These are phyloP conservation scores for Xenus cinereus DNA, from an alignment of 2,113 vertebrate species.

Conservation along the genomic window DNA sequence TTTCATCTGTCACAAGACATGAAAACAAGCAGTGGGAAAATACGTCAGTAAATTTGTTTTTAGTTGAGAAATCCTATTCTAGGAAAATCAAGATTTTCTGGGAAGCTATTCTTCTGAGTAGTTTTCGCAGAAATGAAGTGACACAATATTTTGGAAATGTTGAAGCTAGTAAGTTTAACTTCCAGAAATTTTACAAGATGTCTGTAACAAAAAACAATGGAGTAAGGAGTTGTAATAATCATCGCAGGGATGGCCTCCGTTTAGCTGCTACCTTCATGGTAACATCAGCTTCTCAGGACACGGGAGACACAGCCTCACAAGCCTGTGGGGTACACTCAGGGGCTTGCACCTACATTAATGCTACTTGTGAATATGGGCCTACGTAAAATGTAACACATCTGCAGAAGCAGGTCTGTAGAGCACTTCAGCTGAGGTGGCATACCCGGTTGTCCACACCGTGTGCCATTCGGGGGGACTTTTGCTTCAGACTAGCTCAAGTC, in stretches of 20 bases:
- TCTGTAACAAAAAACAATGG: not conserved
- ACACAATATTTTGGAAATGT: not conserved
- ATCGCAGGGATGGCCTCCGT: rapidly evolving
- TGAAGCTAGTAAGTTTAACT: not conserved
- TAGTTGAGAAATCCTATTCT: not conserved
- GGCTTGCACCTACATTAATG: not conserved
- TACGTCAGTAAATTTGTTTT: not conserved
- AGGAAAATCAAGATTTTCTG: not conserved
- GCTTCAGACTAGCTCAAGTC: not conserved
- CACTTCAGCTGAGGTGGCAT: not conserved
- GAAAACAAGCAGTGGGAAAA: not conserved
- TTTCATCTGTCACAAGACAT: not conserved
- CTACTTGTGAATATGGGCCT: not conserved
- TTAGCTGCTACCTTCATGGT: not conserved
- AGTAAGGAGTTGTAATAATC: not conserved
- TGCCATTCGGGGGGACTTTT: not conserved
- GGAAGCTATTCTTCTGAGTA: not conserved
- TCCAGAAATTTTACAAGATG: not conserved
- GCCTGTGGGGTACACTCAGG: not conserved
- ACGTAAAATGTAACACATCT: too few species aligned
- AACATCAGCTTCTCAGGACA: not conserved
- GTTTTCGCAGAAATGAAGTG: not conserved
- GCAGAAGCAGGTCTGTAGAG: not conserved
- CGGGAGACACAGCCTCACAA: not conserved
- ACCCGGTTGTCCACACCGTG: rapidly evolving